Percentiles rank a stretch among this genome's conserved stretches.
Evolutionary conservation across 2,888 invertebrate genomes (phyloP).

Genomic region (Xanthia icteritia): DNA sequence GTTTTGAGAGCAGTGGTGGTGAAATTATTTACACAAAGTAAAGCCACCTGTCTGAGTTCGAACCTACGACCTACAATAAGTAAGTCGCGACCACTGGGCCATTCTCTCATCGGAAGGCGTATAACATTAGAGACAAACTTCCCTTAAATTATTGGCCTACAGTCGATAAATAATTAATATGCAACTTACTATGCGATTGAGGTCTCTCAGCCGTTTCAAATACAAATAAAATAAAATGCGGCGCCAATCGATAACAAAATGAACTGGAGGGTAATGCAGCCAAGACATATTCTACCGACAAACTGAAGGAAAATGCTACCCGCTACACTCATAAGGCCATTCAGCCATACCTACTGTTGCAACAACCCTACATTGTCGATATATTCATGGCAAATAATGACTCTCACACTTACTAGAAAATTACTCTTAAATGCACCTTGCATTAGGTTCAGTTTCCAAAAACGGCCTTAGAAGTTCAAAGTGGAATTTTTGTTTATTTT

Average conservation of each 20-base stretch:
- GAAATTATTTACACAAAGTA: no score
- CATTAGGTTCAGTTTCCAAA: constrained; percentile 24
- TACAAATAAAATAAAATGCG: not conserved
- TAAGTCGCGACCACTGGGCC: no score
- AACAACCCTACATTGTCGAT: not conserved
- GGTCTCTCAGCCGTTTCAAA: not conserved
- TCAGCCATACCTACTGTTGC: not conserved
- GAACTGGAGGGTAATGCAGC: not conserved
- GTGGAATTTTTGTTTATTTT: not conserved
- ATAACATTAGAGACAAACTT: not conserved
- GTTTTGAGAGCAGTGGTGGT: no score
- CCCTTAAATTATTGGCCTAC: not conserved
- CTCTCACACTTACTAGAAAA: not conserved
- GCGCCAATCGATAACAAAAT: not conserved
- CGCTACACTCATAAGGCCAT: not conserved
- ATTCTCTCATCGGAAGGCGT: not conserved
- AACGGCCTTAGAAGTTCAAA: not conserved
- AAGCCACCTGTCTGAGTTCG: no score
- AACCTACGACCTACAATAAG: no score
- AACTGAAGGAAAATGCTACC: constrained; percentile 6
- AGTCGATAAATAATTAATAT: not conserved
- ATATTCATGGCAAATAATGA: not conserved
- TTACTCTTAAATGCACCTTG: not conserved
- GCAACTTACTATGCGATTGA: not conserved
- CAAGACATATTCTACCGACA: not conserved